A percentile compares a stretch with the other conserved stretches of the same genome.
Evolutionary conservation across 2,113 vertebrate genomes (phyloP).

Genomic region (Syngnathus scovelli): DNA sequence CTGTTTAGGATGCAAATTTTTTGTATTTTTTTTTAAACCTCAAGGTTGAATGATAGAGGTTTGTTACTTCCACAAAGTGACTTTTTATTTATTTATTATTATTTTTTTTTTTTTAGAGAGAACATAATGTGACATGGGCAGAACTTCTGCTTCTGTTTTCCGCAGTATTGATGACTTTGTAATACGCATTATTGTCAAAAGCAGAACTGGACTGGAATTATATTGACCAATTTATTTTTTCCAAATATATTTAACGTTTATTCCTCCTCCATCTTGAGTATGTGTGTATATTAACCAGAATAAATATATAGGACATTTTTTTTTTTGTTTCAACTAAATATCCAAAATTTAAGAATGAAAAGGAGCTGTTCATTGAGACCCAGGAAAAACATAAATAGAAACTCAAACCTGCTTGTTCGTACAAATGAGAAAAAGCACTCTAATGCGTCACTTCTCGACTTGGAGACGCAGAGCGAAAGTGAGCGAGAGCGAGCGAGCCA

Average conservation of each 20-base stretch:
- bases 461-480: conserved; percentile 9
- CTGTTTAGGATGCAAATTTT: background rate
- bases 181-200: background rate
- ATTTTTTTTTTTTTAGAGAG: background rate
- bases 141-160: background rate
- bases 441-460: background rate
- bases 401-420: background rate
- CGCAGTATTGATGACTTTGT: background rate
- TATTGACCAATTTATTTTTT: too few relatives aligned
- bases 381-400: background rate
- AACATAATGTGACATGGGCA: background rate
- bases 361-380: background rate
- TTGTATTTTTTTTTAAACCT: background rate
- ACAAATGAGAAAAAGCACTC: background rate
- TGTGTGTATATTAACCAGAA: too few relatives aligned
- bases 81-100: background rate
- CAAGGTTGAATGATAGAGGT: background rate
- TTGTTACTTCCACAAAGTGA: background rate
- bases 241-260: too few relatives aligned
- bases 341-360: background rate
- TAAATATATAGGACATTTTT: background rate
- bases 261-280: too few relatives aligned
- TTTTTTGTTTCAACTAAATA: background rate
- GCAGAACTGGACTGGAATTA: background rate
- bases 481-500: conserved; percentile 40